These are phyloP conservation scores for Tringa solitaria DNA, from an alignment of 2,113 vertebrate genomes.

Conservation along the genomic window DNA sequence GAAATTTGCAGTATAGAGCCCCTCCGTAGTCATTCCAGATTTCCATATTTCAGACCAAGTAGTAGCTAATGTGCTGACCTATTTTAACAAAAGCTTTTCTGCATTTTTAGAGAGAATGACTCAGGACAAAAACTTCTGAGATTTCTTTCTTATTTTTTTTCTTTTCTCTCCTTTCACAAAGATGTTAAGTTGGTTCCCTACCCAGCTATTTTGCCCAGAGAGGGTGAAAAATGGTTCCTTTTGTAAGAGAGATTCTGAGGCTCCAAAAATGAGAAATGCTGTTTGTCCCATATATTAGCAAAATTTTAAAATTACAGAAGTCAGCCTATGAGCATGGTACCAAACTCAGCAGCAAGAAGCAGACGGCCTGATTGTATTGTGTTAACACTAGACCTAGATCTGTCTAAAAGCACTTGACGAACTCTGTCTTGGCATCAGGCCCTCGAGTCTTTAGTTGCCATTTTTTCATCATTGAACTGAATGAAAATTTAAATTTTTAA, in stretches of 20 bases:
- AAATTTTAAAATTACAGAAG: neutral
- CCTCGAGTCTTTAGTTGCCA: neutral
- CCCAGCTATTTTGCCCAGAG: neutral
- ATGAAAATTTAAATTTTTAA: slow-evolving; percentile 5
- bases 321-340: neutral
- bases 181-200: neutral
- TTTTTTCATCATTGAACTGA: neutral
- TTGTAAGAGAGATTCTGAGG: neutral
- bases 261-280: neutral
- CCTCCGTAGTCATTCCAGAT: neutral
- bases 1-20: neutral
- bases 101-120: neutral
- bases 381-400: neutral
- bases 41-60: neutral
- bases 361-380: neutral
- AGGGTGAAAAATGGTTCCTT: neutral
- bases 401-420: neutral
- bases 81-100: neutral
- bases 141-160: neutral
- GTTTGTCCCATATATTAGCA: neutral
- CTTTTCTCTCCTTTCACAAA: neutral
- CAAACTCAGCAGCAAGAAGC: neutral
- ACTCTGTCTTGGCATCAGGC: neutral
- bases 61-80: neutral
- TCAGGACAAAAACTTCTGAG: neutral